Conservation (phyloP, 2,888 invertebrate genomes). For the Pemphredon lugubris region DNA sequence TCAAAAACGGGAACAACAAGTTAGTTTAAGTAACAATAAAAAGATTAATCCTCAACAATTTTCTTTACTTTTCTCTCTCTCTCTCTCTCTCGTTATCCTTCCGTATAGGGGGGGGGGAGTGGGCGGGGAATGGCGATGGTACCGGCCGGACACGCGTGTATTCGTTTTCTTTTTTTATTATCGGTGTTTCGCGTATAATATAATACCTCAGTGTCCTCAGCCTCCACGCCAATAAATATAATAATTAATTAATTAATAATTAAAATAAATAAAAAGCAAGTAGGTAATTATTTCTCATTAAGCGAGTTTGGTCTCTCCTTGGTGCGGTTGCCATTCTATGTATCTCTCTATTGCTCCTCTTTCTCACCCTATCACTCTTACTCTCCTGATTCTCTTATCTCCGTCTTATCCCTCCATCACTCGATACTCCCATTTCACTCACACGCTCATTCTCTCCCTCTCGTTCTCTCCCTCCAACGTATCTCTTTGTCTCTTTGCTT, state of each 20-base stretch:
- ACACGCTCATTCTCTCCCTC: conserved; percentile 4
- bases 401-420: neutral
- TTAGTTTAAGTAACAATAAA: conserved; percentile 65
- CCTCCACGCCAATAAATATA: conserved; percentile 75
- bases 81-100: neutral
- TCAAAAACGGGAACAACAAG: neutral
- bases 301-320: conserved; percentile 79
- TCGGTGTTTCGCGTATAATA: neutral
- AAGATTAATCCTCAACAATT: conserved; percentile 9
- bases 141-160: conserved; percentile 27
- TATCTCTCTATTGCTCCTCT: conserved; percentile 55
- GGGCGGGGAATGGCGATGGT: conserved; percentile 51
- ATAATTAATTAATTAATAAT: conserved; percentile 61
- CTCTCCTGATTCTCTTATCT: conserved; percentile 27
- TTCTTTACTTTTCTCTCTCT: neutral
- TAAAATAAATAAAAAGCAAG: conserved; percentile 74
- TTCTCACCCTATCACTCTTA: conserved; percentile 10
- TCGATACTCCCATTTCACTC: neutral
- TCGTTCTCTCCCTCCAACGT: conserved; percentile 3
- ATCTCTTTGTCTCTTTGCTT: conserved; percentile 5
- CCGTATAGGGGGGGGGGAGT: neutral
- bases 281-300: conserved; percentile 71
- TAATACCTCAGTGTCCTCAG: conserved; percentile 42
- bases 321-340: conserved; percentile 75
- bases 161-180: conserved; percentile 8